Base-by-base conservation (phyloP, 2,888 invertebrate genomes). In the Phyllotreta cruciferae region DNA sequence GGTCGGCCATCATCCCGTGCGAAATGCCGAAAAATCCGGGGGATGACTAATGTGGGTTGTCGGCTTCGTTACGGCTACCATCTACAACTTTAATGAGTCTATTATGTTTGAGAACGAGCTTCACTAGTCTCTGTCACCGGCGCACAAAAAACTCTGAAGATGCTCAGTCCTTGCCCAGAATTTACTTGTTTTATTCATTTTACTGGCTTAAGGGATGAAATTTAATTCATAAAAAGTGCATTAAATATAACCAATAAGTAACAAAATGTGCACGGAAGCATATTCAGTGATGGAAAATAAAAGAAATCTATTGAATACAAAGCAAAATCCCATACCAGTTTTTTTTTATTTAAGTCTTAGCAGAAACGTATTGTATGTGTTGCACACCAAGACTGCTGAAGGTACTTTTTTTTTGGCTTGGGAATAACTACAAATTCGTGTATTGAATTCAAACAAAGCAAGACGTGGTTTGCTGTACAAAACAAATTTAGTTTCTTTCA, bases 41-140 rank as follows among this genome's bases (percentile, higher is more conserved):
- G 76, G 74, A 78, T 80, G 80, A 80, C 77, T 79, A 79, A 80
- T 79, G 74, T 72, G 70, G 71, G 66, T 70, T 78, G 79, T 79
- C 79, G 74, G 73, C 70, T 71, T 70, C 74, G 74, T 73, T 74
- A 77, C 72, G 73, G 67, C 73, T 67, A 71, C 75, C 77, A 79
- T 79, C 77, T 72, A 73, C 72, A 74, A 78, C 71, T 71, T 73
- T 79, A 80, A 80, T 80, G 80, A 79, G 77, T 80, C 80, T 78
- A 80, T 80, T 79, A 79, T 78, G 74, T 77, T 73, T 44, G 63
- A 64, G 68, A 74, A 75, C 73, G 75, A 72, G 72, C 62, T 71
- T 67, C 73, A 70, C 61, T 56, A 56, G 53, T 64, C 56, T 61
- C 44, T 61, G 64, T 64, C 64, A 53, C 37, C 37, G 13, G 6